Evolutionary conservation across 2,113 vertebrate genomes (phyloP), one percentile per base, ranked within the genome.

Genomic region (Gila orcuttii): DNA sequence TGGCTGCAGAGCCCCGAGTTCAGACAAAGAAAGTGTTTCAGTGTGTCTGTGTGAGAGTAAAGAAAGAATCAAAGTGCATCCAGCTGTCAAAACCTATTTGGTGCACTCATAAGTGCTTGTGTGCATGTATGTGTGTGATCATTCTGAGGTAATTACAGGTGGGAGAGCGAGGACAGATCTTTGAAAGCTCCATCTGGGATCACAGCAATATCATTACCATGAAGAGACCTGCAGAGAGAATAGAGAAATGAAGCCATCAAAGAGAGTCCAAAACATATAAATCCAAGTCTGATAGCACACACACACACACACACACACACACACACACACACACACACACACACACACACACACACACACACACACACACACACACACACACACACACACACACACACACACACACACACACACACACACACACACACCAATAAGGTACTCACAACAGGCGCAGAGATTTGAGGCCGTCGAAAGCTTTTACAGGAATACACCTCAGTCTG

Each of bases 141-240:
- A 66, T 69, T 76, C 28, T 19, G 76, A 33, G 39, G 80, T 88
- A 97, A 98, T 98, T 92, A 99, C 98, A 99, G 92, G 91, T 99
- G 98, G 74, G 98, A 99, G 85, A 99, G 94, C 0, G 98, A 94
- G 23, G 97, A 96, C 73, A 99, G 96, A 89, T 99, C 98, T 91
- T 94, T 97, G 93, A 99, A 99, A 78, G 96, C 96, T 90, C 98
- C 98, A 93, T 98, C 97, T 82, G 98, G 98, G 91, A 99, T 97
- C 84, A 96, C 92, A 59, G 98, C 98, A 90, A 99, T 97, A 87
- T 99, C 98, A 86, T 99, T 99, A 84, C 98, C 98, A 89, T 99
- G 98, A 86, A 99, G 95, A 90, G 98, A 99, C 79, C 98, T 99
- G 88, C 81, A 89, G 79, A 82, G 19, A 83, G 85, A 69, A 85